phyloP scores from a whole-genome alignment of 2,888 invertebrate species.

The Cecidostiba fungosa region DNA sequence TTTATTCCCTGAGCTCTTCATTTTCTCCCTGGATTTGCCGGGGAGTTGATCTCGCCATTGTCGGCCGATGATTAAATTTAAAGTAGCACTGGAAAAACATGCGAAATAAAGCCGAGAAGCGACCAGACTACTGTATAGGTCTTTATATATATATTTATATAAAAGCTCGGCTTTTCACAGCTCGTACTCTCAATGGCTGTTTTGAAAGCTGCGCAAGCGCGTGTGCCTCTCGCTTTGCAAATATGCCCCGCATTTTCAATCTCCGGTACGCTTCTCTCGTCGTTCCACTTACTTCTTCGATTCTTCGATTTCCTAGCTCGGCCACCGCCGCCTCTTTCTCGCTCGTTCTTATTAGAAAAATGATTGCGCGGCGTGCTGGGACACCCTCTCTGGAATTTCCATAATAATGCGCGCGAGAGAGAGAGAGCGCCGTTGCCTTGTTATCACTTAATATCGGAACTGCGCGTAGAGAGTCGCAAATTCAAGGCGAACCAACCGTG shows the following conservation, averaged over 20 bases:
- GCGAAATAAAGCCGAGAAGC: not conserved
- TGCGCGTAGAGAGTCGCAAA: not conserved
- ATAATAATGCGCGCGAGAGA: conserved; percentile 16
- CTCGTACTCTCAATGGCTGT: not conserved
- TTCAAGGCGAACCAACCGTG: not conserved
- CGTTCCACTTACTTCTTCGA: conserved; percentile 21
- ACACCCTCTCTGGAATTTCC: conserved; percentile 14
- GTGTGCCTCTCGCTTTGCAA: not conserved
- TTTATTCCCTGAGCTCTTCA: not conserved
- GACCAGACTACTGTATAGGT: no score
- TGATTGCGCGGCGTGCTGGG: not conserved
- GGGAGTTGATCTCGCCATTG: not conserved
- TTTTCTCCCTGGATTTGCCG: not conserved
- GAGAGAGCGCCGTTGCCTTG: not conserved
- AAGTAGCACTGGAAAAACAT: conserved; percentile 13
- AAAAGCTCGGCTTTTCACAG: not conserved
- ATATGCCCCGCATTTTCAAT: conserved; percentile 30
- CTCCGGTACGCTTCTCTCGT: conserved; percentile 2
- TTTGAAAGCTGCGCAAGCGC: conserved; percentile 8
- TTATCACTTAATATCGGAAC: not conserved
- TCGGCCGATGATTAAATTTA: conserved; percentile 46
- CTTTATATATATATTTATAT: not conserved
- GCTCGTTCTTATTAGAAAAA: conserved; percentile 11
- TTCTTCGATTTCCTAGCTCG: conserved; percentile 2
- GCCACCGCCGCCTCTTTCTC: not conserved